Conservation (phyloP, 2,797 vertebrate genomes). For the Pangasius mekongensis region DNA sequence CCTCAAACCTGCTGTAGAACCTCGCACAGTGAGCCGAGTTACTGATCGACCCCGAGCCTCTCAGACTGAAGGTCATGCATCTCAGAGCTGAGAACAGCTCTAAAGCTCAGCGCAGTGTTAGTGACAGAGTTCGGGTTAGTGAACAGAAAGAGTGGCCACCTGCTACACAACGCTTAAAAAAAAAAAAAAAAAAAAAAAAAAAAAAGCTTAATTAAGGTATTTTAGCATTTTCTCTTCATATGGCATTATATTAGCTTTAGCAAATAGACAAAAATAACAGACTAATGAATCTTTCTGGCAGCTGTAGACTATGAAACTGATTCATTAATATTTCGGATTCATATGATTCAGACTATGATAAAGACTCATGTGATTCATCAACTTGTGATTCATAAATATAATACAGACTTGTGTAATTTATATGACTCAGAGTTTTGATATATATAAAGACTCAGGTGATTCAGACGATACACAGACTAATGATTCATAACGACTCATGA, state of each 20-base stretch:
- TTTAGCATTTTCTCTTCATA: not conserved
- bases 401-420: not conserved
- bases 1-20: not conserved
- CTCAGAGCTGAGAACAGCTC: not conserved
- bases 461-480: not conserved
- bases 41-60: conserved; percentile 56
- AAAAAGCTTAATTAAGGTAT: not conserved
- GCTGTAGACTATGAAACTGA: not conserved
- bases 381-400: not conserved
- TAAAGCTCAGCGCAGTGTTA: not conserved
- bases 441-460: not conserved
- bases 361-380: not conserved
- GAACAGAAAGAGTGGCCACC: not conserved
- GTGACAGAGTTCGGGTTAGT: not conserved
- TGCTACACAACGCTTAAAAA: not conserved
- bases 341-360: not conserved
- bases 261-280: not conserved
- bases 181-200: not conserved
- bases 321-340: not conserved
- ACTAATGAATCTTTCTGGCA: not conserved
- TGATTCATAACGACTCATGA: not conserved
- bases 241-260: not conserved
- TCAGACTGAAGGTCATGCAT: conserved; percentile 9
- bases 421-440: not conserved
- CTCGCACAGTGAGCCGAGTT: conserved; percentile 63